Base-by-base conservation (phyloP, 2,888 invertebrate genomes). In the Oscheius sp. region DNA sequence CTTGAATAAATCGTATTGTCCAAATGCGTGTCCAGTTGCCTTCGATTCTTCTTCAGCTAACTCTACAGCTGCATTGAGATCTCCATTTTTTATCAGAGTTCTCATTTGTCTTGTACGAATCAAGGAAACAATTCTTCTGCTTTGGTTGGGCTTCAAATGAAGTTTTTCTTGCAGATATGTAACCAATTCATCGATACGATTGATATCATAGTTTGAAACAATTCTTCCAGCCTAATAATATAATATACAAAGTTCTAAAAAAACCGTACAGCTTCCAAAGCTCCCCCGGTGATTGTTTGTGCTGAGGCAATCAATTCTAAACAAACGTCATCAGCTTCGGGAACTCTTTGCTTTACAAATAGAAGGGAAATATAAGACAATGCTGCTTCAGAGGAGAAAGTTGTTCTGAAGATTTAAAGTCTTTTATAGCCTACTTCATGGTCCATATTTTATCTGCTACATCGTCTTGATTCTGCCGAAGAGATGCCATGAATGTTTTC, bases 1-100 rank as follows among this genome's bases (percentile, higher is more conserved):
- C 49, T 45, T 49, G 28, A 67, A 59, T 2, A 67, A 26, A 17
- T 59, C 67, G 26, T 50, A 49, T 20, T 67, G 67, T 3, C 57
- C 57, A 32, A 67, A 67, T 12, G 67, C 57, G 1, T 36, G 14
- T 17, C 67, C 67, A 3, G 41, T 45, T 2, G 67, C 67, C 0
- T 36, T 49, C 6, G 67, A 47, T 28, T 67, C 67, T 20, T 59
- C 47, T 8, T 20, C 17, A 20, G 67, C 67, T 4, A 67, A 38
- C 20, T 67, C 14, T 9, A 67, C 26, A 24, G 67, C 67, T 6
- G 14, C 28, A 5, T 57, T 30, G 20, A 59, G 36, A 12, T 67
- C 30, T 6, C 38, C 59, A 5, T 44, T 36, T 17, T 50, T 51
- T 24, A 64, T 38, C 8, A 64, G 30, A 14, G 28, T 20, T n/a